phyloP scores from a whole-genome alignment of 2,888 invertebrate species.

The Drosophila buzzatii region DNA sequence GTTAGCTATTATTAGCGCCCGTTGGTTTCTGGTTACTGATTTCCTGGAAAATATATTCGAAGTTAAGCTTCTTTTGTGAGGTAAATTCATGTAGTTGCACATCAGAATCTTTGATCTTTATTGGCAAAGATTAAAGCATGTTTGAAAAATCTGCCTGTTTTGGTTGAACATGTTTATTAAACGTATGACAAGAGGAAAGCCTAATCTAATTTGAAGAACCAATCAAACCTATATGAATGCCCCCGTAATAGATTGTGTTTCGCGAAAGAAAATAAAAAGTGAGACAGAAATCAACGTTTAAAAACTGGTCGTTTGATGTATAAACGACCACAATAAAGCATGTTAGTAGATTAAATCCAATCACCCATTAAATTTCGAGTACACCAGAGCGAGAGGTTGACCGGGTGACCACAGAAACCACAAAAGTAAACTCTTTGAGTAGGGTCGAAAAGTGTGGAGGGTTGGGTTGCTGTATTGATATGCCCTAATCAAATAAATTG shows the following conservation, averaged over 20 bases:
- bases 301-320: not conserved
- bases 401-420: slow-evolving; percentile 52
- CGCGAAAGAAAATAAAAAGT: not conserved
- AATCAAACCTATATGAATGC: not conserved
- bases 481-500: slow-evolving; percentile 62
- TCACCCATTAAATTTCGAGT: slow-evolving; percentile 66
- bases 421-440: slow-evolving; percentile 53
- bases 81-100: not conserved
- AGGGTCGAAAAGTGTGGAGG: slow-evolving; percentile 9
- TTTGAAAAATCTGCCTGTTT: not conserved
- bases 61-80: not conserved
- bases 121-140: not conserved
- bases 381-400: not conserved
- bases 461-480: slow-evolving; percentile 36
- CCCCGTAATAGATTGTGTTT: not conserved
- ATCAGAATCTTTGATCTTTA: not conserved
- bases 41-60: not conserved
- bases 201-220: slow-evolving; percentile 2
- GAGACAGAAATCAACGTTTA: not conserved
- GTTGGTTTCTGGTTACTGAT: slow-evolving; percentile 13
- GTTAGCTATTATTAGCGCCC: slow-evolving; percentile 17
- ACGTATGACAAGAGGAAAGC: not conserved
- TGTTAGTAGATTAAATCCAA: slow-evolving; percentile 70
- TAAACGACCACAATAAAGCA: slow-evolving; percentile 63
- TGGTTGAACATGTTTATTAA: not conserved